phyloP scores from a whole-genome alignment of 2,113 vertebrate genomes.

The Setophaga petechia region DNA sequence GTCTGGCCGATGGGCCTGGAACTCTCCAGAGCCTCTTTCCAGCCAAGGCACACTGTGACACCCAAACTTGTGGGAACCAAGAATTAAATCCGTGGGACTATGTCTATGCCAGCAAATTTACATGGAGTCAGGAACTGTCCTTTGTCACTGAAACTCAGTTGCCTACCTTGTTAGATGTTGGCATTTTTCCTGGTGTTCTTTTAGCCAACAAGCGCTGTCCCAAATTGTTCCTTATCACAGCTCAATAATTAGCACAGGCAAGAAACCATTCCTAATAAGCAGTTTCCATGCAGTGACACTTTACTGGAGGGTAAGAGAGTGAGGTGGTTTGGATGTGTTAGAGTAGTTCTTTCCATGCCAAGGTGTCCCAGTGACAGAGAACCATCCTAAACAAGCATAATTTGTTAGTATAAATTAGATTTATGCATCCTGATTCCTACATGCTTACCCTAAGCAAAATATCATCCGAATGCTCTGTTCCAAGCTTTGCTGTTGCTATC shows the following conservation, averaged over 20 bases:
- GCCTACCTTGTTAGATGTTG: neutral
- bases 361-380: neutral
- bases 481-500: neutral
- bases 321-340: neutral
- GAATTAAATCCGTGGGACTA: neutral
- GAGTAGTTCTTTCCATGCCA: neutral
- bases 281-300: neutral
- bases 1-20: neutral
- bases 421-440: neutral
- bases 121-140: neutral
- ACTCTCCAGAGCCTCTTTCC: neutral
- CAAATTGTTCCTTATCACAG: neutral
- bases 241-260: neutral
- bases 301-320: neutral
- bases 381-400: neutral
- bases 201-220: neutral
- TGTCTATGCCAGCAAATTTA: neutral
- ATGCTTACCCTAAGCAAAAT: neutral
- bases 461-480: neutral
- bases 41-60: neutral
- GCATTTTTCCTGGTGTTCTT: neutral
- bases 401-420: neutral
- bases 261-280: neutral
- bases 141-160: neutral
- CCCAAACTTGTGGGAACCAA: neutral